Evolutionary conservation across 2,888 invertebrate genomes (phyloP).

Genomic region (Alloplasta piceator): DNA sequence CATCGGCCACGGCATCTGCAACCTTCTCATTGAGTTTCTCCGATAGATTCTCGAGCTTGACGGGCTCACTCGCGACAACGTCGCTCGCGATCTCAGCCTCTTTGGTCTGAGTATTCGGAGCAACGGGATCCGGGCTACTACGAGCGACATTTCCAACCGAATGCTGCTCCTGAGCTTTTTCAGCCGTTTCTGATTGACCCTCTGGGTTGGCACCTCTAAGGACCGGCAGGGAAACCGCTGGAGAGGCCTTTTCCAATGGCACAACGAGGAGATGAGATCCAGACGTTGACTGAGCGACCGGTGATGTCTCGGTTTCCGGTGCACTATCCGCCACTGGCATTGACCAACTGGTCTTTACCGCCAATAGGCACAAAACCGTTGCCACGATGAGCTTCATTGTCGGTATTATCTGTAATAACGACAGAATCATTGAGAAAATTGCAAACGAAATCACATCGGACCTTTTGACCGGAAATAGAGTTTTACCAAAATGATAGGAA

Average conservation of each 20-base stretch:
- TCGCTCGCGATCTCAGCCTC: constrained; percentile 41
- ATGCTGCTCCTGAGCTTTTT: constrained; percentile 67
- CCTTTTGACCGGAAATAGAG: no score
- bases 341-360: constrained; percentile 85
- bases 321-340: constrained; percentile 83
- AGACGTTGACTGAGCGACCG: constrained; percentile 60
- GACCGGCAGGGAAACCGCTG: constrained; percentile 65
- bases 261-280: constrained; percentile 64
- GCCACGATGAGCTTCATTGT: constrained; percentile 84
- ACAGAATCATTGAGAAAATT: no score
- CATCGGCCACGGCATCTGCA: constrained; percentile 10
- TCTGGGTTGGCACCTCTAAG: constrained; percentile 76
- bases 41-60: constrained; percentile 4
- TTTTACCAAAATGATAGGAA: no score
- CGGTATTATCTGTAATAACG: constrained; percentile 4
- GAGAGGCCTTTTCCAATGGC: constrained; percentile 72
- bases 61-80: constrained; percentile 11
- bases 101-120: not conserved
- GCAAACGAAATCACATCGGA: no score
- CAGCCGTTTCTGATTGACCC: constrained; percentile 69
- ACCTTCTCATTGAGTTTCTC: constrained; percentile 46
- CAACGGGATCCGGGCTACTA: constrained; percentile 25
- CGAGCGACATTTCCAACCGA: constrained; percentile 49
- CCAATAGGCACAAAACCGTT: constrained; percentile 85
- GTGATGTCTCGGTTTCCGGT: constrained; percentile 47